Base-by-base conservation (phyloP, 2,888 invertebrate genomes). In the Eurois occulta region DNA sequence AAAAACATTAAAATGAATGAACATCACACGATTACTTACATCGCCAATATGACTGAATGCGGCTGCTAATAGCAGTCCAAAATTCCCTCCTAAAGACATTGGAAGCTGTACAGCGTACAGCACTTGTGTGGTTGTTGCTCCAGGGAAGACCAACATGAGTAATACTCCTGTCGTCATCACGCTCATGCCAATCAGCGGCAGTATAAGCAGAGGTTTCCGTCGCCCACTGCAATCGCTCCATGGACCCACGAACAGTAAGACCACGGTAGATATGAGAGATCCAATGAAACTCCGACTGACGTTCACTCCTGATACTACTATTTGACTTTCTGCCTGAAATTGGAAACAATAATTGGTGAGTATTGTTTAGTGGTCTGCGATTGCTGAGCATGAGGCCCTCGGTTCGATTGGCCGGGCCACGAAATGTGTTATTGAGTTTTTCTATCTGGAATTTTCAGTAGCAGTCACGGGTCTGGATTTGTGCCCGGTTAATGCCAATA, bases 31-130 rank as follows among this genome's bases (percentile, higher is more conserved):
- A 58, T 80, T 81, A 95, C 98, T 98, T 84, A 98, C 98, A 91
- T 98, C 98, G 32, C 98, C 98, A 73, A 98, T 97, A 92, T 98
- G 98, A 92, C 98, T 98, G 95, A 98, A 98, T 67, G 98, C 97
- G 0, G 98, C 98, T 95, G 98, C 98, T 81, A 98, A 97, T 94
- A 98, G 97, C 70, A 98, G 97, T 88, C 98, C 98, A 72, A 98
- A 97, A 69, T 98, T 97, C 0, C 98, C 98, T 48, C 97, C 97
- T 48, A 97, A 94, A 77, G 98, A 98, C 97, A 98, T 98, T 0
- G 98, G 98, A 77, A 98, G 94, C 85, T 96, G 95, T 8, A 97
- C 95, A 8, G 92, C 91, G 78, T 97, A 97, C 32, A 97, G 86
- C 8, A 96, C 95, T 91, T 95, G 95, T 0, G 90, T 89, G 0